Base-by-base conservation (phyloP, 2,888 invertebrate genomes). In the Digitonthophagus gazella region DNA sequence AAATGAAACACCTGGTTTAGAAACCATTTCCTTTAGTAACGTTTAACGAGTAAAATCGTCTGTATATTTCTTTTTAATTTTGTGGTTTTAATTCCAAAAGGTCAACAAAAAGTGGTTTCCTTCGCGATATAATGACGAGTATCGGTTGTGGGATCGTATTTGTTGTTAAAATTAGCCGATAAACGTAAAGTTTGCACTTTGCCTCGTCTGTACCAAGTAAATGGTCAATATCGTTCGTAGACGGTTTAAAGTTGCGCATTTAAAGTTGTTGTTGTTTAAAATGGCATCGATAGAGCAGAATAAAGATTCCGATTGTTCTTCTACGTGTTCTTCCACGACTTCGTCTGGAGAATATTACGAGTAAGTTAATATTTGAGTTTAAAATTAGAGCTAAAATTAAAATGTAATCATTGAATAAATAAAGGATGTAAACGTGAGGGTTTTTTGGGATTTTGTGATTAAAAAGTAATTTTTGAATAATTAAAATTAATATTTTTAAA, bases 361-460 rank as follows among this genome's bases (percentile, higher is more conserved):
- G 68, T 68, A 65, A 68, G 68, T 68, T 58, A 6, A 22, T 4
- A 22, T 22, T 22, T 22, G 28, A 44, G 11, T 44, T 44, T 44
- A n/a, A n/a, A n/a, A n/a, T n/a, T n/a, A n/a, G n/a, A n/a, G n/a
- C n/a, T n/a, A n/a, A n/a, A n/a, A n/a, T n/a, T n/a, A n/a, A 15
- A 44, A 15, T 11, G 5, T 66, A 4, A 66, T 57, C 5, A 84
- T 75, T 84, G 85, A 77, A 85, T 85, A 78, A 84, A 81, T 1
- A 84, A 84, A n/a, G n/a, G n/a, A n/a, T n/a, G n/a, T n/a, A n/a
- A n/a, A n/a, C n/a, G n/a, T n/a, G n/a, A n/a, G n/a, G 3, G 6
- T 44, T 15, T 57, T 57, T 3, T 2, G 15, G 1, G 11, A 5
- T 15, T 57, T 57, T 6, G 5, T 57, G 11, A 68, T 71, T 73